Conservation (phyloP, 1,140 invertebrate species). For the Mya arenaria region DNA sequence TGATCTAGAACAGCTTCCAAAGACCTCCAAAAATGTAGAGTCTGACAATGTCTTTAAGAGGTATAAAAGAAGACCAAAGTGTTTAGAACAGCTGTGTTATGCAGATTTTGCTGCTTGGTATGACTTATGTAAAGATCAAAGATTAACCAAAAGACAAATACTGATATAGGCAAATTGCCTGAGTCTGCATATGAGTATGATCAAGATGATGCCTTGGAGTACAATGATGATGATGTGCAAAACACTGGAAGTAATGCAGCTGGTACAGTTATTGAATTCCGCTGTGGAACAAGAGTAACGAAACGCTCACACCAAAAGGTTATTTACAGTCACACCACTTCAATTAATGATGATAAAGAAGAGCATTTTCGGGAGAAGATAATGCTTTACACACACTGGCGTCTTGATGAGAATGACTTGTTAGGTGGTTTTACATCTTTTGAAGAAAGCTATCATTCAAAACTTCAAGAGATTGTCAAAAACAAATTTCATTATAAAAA, state of each 20-base stretch:
- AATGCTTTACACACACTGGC: conserved; percentile 8
- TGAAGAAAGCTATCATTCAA: background rate
- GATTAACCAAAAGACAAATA: background rate
- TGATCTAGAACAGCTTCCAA: conserved; percentile 15
- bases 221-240: background rate
- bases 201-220: background rate
- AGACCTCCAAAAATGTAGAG: conserved; percentile 12
- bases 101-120: conserved; percentile 47
- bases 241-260: background rate
- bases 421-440: background rate
- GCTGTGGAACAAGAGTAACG: conserved; percentile 11
- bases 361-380: background rate
- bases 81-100: conserved; percentile 40
- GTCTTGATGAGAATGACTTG: background rate
- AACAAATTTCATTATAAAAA: too few relatives aligned
- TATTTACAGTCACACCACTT: conserved; percentile 10
- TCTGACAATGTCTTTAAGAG: conserved; percentile 27
- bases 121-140: conserved; percentile 6
- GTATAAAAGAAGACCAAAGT: conserved; percentile 24
- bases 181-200: conserved; percentile 33
- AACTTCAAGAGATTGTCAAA: background rate
- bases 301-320: conserved; percentile 17
- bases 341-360: background rate
- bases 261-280: background rate
- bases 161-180: conserved; percentile 6